Conservation (phyloP, 2,888 invertebrate genomes). For the Caenorhabditis parvicauda region DNA sequence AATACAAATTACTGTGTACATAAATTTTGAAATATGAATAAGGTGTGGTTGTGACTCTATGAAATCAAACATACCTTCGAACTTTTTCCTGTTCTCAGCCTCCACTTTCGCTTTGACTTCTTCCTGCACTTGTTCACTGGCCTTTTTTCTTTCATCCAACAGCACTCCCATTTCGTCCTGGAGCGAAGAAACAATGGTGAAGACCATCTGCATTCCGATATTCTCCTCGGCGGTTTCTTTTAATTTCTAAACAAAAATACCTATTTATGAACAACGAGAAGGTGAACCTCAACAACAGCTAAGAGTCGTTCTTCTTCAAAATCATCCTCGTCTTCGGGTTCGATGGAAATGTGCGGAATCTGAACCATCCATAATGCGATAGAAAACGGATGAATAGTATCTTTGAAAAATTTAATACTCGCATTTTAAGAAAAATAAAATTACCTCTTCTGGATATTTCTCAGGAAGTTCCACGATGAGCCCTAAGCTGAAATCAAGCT, state of each 20-base stretch:
- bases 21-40: not conserved
- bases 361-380: too few species aligned
- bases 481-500: conserved; percentile 28
- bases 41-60: not conserved
- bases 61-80: conserved; percentile 72
- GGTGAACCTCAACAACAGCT: conserved; percentile 16
- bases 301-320: conserved; percentile 36
- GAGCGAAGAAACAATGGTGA: conserved; percentile 86
- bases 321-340: conserved; percentile 42
- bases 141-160: conserved; percentile 26
- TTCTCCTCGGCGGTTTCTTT: conserved; percentile 75
- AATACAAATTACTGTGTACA: not conserved
- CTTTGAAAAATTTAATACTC: not conserved
- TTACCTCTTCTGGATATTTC: conserved; percentile 52
- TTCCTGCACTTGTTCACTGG: conserved; percentile 31
- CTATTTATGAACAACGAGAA: not conserved
- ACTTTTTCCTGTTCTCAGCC: conserved; percentile 73
- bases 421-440: not conserved
- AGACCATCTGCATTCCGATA: conserved; percentile 95
- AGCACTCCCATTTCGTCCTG: conserved; percentile 66
- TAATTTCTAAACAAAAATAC: conserved; percentile 15
- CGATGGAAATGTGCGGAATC: conserved; percentile 42
- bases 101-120: conserved; percentile 41
- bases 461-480: conserved; percentile 36
- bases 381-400: conserved; percentile 1